Conservation (phyloP, 35 echinoderm and acorn worm genomes). For the Acanthaster planci region DNA sequence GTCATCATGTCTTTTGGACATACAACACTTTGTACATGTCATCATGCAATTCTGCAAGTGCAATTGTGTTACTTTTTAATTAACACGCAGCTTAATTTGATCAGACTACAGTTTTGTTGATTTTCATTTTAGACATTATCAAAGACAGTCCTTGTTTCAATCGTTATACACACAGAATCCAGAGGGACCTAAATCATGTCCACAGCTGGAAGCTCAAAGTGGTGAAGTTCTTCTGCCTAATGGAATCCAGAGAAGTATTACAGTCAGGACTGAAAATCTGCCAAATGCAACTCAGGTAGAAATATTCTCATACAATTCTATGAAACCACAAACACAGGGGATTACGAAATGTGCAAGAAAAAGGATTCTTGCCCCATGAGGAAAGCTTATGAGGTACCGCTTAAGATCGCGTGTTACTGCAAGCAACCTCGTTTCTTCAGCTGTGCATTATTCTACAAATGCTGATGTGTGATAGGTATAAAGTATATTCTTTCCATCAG, state of each 20-base stretch:
- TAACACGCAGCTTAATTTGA: no score
- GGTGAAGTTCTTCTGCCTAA: conserved; percentile 13
- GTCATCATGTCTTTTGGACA: no score
- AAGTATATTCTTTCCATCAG: neutral
- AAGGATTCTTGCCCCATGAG: neutral
- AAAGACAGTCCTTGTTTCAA: no score
- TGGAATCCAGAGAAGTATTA: neutral
- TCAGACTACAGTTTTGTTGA: no score
- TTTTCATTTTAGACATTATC: no score
- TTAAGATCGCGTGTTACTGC: neutral
- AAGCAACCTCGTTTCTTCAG: no score
- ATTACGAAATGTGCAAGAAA: neutral
- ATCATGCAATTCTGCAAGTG: no score
- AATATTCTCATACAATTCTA: no score
- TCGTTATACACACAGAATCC: neutral
- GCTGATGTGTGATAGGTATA: no score
- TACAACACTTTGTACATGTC: no score
- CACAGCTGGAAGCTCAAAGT: conserved; percentile 2
- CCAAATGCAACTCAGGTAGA: neutral
- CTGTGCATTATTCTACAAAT: neutral
- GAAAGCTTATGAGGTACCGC: neutral
- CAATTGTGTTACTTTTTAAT: no score
- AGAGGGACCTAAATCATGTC: neutral
- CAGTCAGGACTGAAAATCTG: conserved; percentile 2
- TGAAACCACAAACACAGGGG: no score